Percentiles rank a stretch among this genome's conserved stretches.
Conservation (phyloP, 2,797 vertebrate species). For the Prunella strophiata region DNA sequence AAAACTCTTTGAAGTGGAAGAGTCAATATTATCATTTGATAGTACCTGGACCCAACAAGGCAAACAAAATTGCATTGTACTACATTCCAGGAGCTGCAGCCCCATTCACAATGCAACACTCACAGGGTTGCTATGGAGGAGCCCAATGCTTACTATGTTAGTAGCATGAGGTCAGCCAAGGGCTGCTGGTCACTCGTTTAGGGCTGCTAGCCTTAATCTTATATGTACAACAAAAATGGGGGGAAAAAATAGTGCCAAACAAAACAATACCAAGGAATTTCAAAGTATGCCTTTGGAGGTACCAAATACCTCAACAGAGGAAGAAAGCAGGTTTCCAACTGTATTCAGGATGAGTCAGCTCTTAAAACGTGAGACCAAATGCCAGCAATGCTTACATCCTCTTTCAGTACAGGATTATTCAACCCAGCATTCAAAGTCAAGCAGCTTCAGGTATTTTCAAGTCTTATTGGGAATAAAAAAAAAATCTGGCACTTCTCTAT, state of each 20-base stretch:
- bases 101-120: not conserved
- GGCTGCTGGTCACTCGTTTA: not conserved
- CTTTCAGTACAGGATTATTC: not conserved
- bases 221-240: not conserved
- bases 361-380: not conserved
- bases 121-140: constrained; percentile 67
- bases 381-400: not conserved
- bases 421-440: not conserved
- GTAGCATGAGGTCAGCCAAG: not conserved
- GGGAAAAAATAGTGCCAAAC: not conserved
- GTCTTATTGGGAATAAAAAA: not conserved
- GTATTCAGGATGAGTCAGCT: not conserved
- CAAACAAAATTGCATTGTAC: constrained; percentile 71
- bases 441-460: not conserved
- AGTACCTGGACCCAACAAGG: constrained; percentile 66
- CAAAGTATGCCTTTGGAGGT: not conserved
- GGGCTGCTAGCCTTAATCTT: not conserved
- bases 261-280: not conserved
- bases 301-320: not conserved
- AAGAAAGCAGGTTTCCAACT: not conserved
- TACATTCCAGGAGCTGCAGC: constrained; percentile 24
- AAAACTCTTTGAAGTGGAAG: constrained; percentile 77
- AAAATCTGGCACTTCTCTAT: not conserved
- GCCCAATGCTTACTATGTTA: not conserved
- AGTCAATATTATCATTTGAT: constrained; percentile 79